phyloP scores from a whole-genome alignment of 2,113 vertebrate species.

The Catagonus wagneri region DNA sequence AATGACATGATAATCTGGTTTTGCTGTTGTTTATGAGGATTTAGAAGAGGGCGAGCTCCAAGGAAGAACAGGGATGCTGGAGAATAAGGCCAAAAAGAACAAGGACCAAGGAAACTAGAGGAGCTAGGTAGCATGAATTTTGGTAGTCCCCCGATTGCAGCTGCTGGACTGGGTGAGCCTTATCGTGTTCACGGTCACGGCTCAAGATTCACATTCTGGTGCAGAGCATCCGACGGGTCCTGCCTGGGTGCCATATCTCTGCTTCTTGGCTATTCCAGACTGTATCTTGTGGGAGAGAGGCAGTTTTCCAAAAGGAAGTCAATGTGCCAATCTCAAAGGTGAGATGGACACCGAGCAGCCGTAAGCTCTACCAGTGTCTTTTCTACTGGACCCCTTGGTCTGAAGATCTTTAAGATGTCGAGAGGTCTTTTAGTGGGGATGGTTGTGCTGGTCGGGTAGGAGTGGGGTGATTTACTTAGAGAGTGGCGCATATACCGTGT shows the following conservation, averaged over 20 bases:
- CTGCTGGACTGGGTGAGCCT: background rate
- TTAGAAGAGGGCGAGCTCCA: background rate
- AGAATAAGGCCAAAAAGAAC: background rate
- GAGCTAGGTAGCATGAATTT: background rate
- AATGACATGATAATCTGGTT: background rate
- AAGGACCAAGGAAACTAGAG: background rate
- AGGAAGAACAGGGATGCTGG: background rate
- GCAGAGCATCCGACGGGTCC: background rate
- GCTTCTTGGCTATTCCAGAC: background rate
- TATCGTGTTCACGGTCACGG: accelerated
- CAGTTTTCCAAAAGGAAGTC: background rate
- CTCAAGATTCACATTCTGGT: accelerated
- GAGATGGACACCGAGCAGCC: background rate
- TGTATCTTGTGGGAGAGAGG: background rate
- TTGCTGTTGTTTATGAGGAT: background rate
- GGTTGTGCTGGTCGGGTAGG: no score
- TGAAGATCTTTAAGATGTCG: background rate
- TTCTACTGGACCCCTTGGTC: background rate
- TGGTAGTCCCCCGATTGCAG: background rate
- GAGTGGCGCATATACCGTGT: no score
- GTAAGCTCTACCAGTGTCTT: background rate
- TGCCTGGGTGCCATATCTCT: accelerated
- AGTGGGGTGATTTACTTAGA: background rate
- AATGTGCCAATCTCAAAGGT: background rate
- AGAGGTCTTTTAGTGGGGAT: background rate